phyloP scores from a whole-genome alignment of 2,113 vertebrate species.

The Dicerorhinus sumatrensis region DNA sequence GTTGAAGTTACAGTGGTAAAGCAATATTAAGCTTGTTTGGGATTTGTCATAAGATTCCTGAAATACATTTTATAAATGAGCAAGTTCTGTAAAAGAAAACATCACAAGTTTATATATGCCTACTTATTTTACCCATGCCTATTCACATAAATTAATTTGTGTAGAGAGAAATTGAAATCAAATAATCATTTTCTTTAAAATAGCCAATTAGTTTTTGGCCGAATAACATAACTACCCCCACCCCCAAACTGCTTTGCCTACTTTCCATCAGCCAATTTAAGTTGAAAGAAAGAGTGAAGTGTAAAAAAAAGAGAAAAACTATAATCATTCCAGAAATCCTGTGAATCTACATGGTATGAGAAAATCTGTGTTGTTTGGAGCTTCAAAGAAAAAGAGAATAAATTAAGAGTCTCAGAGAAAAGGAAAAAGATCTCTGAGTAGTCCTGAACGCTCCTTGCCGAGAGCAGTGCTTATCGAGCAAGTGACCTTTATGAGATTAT shows the following conservation, averaged over 20 bases:
- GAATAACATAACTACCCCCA: background rate
- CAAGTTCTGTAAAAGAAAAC: constrained; percentile 23
- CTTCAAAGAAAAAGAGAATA: constrained; percentile 69
- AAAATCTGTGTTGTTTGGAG: constrained; percentile 50
- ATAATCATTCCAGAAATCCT: constrained; percentile 14
- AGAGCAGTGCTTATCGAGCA: constrained; percentile 77
- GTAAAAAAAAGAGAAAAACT: constrained; percentile 46
- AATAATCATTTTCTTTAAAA: constrained; percentile 61
- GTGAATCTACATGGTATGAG: background rate
- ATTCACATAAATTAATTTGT: constrained; percentile 33
- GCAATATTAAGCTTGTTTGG: background rate
- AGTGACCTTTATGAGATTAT: constrained; percentile 89
- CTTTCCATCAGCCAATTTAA: constrained; percentile 14
- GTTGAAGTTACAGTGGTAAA: background rate
- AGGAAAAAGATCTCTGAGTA: constrained; percentile 65
- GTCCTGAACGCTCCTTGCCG: constrained; percentile 75
- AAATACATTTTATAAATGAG: constrained; percentile 3
- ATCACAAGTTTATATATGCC: background rate
- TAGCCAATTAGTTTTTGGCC: background rate
- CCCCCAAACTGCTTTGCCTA: background rate
- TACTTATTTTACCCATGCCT: constrained; percentile 9
- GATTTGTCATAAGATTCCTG: constrained; percentile 11
- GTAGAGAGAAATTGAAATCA: background rate
- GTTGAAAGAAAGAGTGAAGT: background rate
- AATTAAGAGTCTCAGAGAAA: constrained; percentile 68